Percentiles rank a stretch among this genome's conserved stretches.
phyloP scores from a whole-genome alignment of 2,888 invertebrate species.

The Phaedon cochleariae region DNA sequence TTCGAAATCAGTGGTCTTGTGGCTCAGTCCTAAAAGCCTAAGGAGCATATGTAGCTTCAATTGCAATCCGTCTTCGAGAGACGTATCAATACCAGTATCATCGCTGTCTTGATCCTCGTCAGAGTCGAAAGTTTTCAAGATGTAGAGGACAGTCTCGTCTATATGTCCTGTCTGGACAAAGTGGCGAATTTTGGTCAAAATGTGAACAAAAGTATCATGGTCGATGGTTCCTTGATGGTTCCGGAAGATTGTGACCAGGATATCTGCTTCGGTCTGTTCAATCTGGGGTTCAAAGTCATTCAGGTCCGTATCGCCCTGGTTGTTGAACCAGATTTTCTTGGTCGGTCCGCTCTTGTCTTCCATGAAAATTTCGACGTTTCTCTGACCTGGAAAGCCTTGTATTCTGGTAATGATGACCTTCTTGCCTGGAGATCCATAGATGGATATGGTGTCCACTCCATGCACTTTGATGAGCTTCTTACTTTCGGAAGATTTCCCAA shows the following conservation, averaged over 20 bases:
- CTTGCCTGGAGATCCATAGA: slow-evolving; percentile 37
- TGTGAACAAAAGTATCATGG: slow-evolving; percentile 35
- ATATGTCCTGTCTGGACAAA: slow-evolving; percentile 41
- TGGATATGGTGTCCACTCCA: slow-evolving; percentile 45
- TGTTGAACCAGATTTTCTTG: slow-evolving; percentile 42
- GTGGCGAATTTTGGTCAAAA: slow-evolving; percentile 37
- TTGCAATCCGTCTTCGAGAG: background rate
- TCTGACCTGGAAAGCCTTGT: slow-evolving; percentile 37
- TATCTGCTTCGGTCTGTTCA: slow-evolving; percentile 30
- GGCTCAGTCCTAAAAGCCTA: background rate
- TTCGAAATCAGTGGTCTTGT: background rate
- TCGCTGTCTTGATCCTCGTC: slow-evolving; percentile 13
- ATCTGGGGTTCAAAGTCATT: background rate
- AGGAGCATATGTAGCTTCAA: background rate
- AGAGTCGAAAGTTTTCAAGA: slow-evolving; percentile 18
- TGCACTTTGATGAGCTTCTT: slow-evolving; percentile 37
- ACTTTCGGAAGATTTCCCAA: slow-evolving; percentile 12
- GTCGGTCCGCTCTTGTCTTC: slow-evolving; percentile 37
- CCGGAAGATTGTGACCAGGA: slow-evolving; percentile 37
- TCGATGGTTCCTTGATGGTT: slow-evolving; percentile 41
- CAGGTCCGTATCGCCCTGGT: slow-evolving; percentile 23
- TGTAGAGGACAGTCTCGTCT: slow-evolving; percentile 29
- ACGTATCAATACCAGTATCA: background rate
- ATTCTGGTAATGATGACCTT: slow-evolving; percentile 38
- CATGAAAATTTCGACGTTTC: slow-evolving; percentile 40